Evolutionary conservation across 1,140 invertebrate species (phyloP), one percentile per base, ranked within the genome.

Genomic region (Drosophila ercepeae): DNA sequence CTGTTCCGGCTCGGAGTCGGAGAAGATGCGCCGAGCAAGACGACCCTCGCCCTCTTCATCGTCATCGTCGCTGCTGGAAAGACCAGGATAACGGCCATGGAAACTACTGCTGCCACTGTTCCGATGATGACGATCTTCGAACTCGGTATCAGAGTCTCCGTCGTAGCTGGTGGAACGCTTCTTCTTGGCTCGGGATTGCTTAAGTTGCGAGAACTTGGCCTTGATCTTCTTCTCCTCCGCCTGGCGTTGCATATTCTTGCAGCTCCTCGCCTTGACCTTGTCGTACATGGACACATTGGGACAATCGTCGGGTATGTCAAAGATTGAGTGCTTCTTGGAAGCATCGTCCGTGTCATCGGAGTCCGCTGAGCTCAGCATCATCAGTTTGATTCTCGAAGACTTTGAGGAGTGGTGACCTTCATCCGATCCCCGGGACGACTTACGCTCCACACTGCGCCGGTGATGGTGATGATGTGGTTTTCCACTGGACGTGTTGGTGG

Each of bases 251-350:
- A 97, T 96, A 86, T 97, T 96, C 90, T 97, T 97, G 54, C 96
- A 98, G 19, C 97, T 98, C 39, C 98, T 94, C 3, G 97, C 96
- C 92, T 99, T 99, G 0, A 99, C 97, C 92, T 99, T 99, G 90
- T 99, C 98, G 91, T 99, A 99, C 98, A 99, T 99, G 27, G 98
- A 99, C 60, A 98, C 97, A 89, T 98, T 98, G 2, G 96, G 96
- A 65, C 96, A 97, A 78, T 98, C 97, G 79, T 97, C 96, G 18
- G 97, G 94, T 60, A 97, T 97, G 89, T 97, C 96, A 91, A 97
- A 98, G 73, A 97, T 97, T n/a, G 97, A 97, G 92, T 97, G 96
- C 91, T 97, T 97, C 89, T 97, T 95, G 42, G 94, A 94, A 75
- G 94, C 94, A 71, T 94, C 94, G 89, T 95, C 95, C 77, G 96